Evolutionary conservation across 2,797 vertebrate genomes (phyloP).

Genomic region (Vultur gryphus): DNA sequence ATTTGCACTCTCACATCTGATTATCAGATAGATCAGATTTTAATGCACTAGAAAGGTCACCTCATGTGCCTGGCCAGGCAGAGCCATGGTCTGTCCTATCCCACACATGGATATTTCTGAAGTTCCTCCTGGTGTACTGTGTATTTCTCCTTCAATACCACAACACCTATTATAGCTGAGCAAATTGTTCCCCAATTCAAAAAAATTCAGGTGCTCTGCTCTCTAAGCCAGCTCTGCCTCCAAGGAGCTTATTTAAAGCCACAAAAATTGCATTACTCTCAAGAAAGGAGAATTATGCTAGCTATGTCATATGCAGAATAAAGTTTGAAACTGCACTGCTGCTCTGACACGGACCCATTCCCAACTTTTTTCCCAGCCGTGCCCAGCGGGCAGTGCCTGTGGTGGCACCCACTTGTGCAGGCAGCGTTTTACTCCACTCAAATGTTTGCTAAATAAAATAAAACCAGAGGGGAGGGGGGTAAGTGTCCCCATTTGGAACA

Average conservation of each 20-base stretch:
- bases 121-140: not conserved
- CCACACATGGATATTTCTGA: not conserved
- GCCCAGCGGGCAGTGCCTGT: not conserved
- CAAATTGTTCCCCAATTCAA: not conserved
- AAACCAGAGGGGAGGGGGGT: not conserved
- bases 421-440: not conserved
- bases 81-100: not conserved
- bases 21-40: not conserved
- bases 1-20: rapidly evolving
- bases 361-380: not conserved
- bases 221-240: not conserved
- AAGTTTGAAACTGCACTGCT: not conserved
- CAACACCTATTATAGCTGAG: not conserved
- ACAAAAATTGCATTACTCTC: not conserved
- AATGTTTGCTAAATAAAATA: not conserved
- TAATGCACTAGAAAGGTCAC: not conserved
- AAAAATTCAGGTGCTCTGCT: not conserved
- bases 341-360: not conserved
- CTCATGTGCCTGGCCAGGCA: not conserved
- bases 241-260: not conserved
- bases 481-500: not conserved
- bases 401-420: not conserved
- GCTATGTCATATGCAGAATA: not conserved
- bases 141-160: not conserved
- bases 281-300: not conserved